A percentile compares a stretch with the other conserved stretches of the same genome.
phyloP scores from a whole-genome alignment of 2,113 vertebrate genomes.

The Pelecanoides urinatrix region DNA sequence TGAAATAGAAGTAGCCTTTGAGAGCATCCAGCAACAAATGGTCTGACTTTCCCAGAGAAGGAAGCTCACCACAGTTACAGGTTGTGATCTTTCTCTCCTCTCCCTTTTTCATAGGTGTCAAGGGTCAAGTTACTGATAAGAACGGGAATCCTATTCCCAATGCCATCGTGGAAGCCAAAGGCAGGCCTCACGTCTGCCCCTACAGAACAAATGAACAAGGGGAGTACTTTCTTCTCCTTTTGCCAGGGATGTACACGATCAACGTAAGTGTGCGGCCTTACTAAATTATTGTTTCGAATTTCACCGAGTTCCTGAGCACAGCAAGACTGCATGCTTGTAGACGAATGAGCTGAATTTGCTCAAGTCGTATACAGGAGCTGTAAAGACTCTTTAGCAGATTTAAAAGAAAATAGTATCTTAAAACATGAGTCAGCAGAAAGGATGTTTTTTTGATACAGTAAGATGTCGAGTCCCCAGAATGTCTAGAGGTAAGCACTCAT shows the following conservation, averaged over 20 bases:
- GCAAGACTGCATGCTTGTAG: background rate
- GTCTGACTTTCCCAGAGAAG: background rate
- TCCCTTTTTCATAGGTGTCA: constrained; percentile 78
- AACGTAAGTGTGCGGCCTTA: constrained; percentile 75
- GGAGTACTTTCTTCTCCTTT: constrained; percentile 91
- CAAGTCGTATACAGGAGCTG: background rate
- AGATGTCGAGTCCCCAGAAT: background rate
- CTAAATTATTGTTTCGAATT: background rate
- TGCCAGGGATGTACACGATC: constrained; percentile 88
- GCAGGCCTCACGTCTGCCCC: constrained; percentile 82
- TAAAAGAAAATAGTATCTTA: background rate
- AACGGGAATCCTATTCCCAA: constrained; percentile 76
- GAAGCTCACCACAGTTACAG: background rate
- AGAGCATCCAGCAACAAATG: background rate
- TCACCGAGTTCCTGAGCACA: background rate
- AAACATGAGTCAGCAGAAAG: background rate
- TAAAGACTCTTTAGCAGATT: background rate
- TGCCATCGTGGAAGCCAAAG: constrained; percentile 83
- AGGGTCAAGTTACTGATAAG: constrained; percentile 85
- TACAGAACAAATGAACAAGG: constrained; percentile 84
- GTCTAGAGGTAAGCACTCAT: background rate
- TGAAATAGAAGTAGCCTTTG: background rate
- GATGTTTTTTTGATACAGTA: background rate
- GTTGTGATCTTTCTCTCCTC: background rate
- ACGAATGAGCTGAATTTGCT: background rate